phyloP scores from a whole-genome alignment of 2,888 invertebrate species.

The Drosophila quinaria region DNA sequence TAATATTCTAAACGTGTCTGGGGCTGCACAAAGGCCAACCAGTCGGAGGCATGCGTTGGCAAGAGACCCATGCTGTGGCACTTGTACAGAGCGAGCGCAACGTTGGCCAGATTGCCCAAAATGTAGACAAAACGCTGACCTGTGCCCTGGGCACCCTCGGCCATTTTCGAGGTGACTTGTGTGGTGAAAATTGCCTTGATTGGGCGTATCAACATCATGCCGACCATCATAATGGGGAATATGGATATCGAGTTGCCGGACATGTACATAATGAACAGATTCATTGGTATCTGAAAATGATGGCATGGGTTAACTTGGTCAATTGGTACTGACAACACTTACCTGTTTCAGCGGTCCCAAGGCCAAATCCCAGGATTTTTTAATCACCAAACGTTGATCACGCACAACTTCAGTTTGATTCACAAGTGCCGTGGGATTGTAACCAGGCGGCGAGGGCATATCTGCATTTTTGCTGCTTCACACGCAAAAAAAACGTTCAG shows the following conservation, averaged over 20 bases:
- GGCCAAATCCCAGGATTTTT: conserved; percentile 98
- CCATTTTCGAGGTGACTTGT: conserved; percentile 96
- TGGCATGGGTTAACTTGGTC: conserved; percentile 4
- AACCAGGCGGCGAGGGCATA: conserved; percentile 93
- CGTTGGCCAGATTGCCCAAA: conserved; percentile 96
- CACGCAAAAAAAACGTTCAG: conserved; percentile 9
- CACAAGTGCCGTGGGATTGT: conserved; percentile 90
- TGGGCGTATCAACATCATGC: conserved; percentile 98
- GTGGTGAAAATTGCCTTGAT: conserved; percentile 97
- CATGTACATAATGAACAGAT: conserved; percentile 99
- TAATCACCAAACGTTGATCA: conserved; percentile 94
- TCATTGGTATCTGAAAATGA: conserved; percentile 92
- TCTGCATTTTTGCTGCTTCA: conserved; percentile 86
- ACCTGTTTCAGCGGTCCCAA: conserved; percentile 97
- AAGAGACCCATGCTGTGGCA: conserved; percentile 99
- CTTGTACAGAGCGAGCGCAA: conserved; percentile 96
- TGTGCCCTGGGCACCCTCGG: conserved; percentile 95
- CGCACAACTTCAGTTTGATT: conserved; percentile 92
- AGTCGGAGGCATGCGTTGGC: conserved; percentile 98
- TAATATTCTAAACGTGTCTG: conserved; percentile 93
- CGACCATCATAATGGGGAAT: conserved; percentile 99
- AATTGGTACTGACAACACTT: not conserved
- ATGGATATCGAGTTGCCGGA: conserved; percentile 99
- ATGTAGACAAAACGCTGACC: conserved; percentile 97
- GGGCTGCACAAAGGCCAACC: conserved; percentile 98